Conservation (phyloP, 23 tunicate species). For the Ciona savignyi region DNA sequence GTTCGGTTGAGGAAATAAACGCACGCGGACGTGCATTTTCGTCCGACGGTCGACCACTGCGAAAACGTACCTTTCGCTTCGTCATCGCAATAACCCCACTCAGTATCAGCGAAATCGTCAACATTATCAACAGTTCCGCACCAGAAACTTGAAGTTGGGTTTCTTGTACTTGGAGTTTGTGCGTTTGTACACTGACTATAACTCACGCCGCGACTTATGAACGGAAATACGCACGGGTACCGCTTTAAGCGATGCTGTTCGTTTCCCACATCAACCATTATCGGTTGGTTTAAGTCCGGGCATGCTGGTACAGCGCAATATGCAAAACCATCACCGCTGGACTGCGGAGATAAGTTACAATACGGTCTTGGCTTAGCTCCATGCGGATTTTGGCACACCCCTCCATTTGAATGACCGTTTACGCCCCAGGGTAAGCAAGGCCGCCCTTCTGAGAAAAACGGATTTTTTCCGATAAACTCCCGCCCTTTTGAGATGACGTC, state of each 20-base stretch:
- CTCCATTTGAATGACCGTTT: neutral
- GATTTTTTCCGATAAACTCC: conserved; percentile 8
- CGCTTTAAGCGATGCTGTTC: neutral
- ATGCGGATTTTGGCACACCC: conserved; percentile 19
- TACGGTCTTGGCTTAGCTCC: conserved; percentile 17
- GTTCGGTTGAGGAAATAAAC: conserved; percentile 2
- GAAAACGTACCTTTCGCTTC: conserved; percentile 6
- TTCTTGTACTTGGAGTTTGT: conserved; percentile 7
- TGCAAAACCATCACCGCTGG: neutral
- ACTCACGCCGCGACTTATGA: neutral
- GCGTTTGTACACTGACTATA: conserved; percentile 17
- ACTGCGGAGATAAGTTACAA: neutral
- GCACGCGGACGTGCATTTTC: conserved; percentile 15
- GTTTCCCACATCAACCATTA: neutral
- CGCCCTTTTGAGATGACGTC: conserved; percentile 6
- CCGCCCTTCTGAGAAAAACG: neutral
- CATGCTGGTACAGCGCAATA: conserved; percentile 29
- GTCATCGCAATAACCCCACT: conserved; percentile 21
- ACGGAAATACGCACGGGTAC: conserved; percentile 30
- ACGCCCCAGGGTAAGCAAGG: neutral
- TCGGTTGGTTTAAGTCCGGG: conserved; percentile 8
- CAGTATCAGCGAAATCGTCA: neutral
- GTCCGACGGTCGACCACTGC: conserved; percentile 4
- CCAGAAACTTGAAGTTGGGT: neutral
- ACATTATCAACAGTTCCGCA: conserved; percentile 17